phyloP scores from a whole-genome alignment of 2,113 vertebrate species.

The Cacatua alba region DNA sequence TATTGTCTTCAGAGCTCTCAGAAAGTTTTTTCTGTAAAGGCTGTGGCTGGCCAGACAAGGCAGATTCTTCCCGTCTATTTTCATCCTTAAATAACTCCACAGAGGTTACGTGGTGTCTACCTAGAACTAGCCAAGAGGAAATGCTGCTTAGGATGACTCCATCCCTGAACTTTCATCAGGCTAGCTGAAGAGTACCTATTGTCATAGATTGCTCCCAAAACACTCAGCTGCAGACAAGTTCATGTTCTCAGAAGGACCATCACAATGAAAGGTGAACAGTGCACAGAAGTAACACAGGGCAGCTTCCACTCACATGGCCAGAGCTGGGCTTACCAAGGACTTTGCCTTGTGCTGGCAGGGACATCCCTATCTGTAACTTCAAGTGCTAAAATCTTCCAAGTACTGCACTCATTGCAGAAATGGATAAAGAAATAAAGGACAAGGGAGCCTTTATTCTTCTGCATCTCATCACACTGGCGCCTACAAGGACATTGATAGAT shows the following conservation, averaged over 20 bases:
- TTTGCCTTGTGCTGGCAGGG: not conserved
- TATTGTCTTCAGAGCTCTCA: not conserved
- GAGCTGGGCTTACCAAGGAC: not conserved
- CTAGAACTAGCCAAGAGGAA: not conserved
- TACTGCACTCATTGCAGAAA: not conserved
- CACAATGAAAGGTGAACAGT: not conserved
- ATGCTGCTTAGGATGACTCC: not conserved
- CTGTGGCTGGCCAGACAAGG: not conserved
- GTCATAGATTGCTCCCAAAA: not conserved
- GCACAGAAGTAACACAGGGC: not conserved
- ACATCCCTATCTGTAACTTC: not conserved
- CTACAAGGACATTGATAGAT: not conserved
- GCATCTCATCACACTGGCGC: not conserved
- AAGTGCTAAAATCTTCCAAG: not conserved
- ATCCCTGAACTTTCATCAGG: not conserved
- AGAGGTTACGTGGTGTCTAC: fast-evolving
- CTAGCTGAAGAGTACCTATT: not conserved
- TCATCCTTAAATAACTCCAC: not conserved
- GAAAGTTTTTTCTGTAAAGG: not conserved
- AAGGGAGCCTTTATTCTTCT: not conserved
- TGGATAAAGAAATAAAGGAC: not conserved
- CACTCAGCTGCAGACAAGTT: not conserved
- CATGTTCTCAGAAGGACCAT: not conserved
- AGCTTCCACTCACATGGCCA: not conserved
- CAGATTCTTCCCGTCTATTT: not conserved